Percentiles rank a stretch among this genome's conserved stretches.
phyloP scores from a whole-genome alignment of 2,797 vertebrate species.

The Emydoidea blandingii region DNA sequence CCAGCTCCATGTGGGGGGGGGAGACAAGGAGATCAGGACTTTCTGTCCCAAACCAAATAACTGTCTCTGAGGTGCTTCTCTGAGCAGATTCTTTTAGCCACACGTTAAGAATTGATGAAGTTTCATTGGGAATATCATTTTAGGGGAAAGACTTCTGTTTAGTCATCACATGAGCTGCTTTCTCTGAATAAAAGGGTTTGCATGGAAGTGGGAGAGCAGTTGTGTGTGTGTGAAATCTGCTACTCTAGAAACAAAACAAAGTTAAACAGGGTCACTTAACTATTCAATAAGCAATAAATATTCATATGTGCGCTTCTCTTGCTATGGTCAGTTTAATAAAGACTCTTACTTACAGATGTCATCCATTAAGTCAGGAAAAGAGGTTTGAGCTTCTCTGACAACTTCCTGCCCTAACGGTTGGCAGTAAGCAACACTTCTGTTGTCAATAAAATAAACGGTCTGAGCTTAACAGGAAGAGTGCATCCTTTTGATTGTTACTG shows the following conservation, averaged over 20 bases:
- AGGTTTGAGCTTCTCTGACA: neutral
- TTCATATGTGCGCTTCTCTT: neutral
- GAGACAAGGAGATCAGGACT: neutral
- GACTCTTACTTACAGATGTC: neutral
- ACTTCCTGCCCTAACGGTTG: neutral
- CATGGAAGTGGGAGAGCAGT: neutral
- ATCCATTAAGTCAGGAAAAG: neutral
- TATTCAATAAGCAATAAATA: neutral
- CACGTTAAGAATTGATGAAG: neutral
- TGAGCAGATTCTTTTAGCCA: neutral
- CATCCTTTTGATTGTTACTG: neutral
- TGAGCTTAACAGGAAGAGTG: neutral
- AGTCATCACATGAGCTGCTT: neutral
- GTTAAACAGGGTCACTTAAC: neutral
- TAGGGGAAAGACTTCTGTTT: neutral
- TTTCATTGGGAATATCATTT: neutral
- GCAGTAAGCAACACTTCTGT: neutral
- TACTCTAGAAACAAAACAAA: neutral
- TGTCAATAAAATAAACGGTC: neutral
- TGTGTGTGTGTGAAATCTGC: neutral
- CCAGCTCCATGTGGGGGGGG: neutral
- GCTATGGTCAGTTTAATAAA: neutral
- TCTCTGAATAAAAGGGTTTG: neutral
- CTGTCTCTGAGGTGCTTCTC: neutral
- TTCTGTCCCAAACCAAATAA: neutral